Evolutionary conservation across 2,888 invertebrate genomes (phyloP), one percentile per base, ranked within the genome.

Genomic region (Thymelicus sylvestris): DNA sequence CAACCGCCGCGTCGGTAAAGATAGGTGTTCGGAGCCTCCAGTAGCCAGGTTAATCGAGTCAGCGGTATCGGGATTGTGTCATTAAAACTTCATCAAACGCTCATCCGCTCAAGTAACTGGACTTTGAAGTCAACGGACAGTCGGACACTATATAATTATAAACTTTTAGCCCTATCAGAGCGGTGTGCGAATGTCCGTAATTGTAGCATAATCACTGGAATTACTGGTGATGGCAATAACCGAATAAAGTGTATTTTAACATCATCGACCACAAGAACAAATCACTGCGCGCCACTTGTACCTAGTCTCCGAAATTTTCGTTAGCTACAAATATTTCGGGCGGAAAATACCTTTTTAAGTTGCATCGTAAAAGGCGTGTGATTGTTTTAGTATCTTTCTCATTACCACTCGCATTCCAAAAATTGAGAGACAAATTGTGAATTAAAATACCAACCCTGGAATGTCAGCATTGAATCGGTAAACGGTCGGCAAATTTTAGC

Each of bases 61-160:
- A 87, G 87, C 89, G 87, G 87, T 90, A 90, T 88, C 86, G 83
- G 85, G 85, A 91, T 91, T 90, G 90, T 87, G 86, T 88, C 90
- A 92, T 92, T 91, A 92, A 91, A 91, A 88, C 88, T 90, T 88
- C 89, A 91, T 91, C 89, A 87, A 80, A 84, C 82, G 85, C 80
- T 83, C 83, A 82, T 84, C 82, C 84, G 81, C 78, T 83, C 76
- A 75, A 74, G 80, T 90, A 90, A 90, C 90, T 88, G 91, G 86
- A 90, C 88, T 86, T 84, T 77, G 79, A 81, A 83, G 83, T 82
- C 79, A 76, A 79, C 74, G 77, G 76, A 76, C 77, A 77, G 75
- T 73, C 73, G 76, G 77, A 76, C 77, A 77, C 75, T 73, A 70
- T 72, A 75, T 74, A 72, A 78, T 75, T 80, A 74, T 78, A 77